These are phyloP conservation scores for Turnix velox DNA, from an alignment of 2,113 vertebrate genomes.

Conservation along the genomic window DNA sequence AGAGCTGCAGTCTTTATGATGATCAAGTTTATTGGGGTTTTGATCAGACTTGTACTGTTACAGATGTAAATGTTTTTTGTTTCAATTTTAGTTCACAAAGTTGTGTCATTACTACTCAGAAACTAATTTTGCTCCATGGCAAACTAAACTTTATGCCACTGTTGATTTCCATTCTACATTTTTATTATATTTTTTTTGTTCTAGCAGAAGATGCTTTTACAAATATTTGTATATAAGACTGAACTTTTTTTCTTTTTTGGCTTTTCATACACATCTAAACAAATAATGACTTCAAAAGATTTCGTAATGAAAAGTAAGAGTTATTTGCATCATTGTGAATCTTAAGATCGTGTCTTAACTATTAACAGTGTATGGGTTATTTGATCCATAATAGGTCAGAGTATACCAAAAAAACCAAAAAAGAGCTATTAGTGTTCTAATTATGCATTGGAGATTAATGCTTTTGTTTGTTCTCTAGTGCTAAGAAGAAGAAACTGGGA, in stretches of 20 bases:
- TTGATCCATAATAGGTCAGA: neutral
- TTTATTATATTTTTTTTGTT: neutral
- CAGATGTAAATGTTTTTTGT: neutral
- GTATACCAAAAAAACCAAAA: neutral
- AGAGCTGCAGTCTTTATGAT: neutral
- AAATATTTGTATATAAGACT: neutral
- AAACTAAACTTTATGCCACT: neutral
- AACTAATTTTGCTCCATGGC: neutral
- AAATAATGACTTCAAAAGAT: neutral
- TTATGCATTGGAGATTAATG: neutral
- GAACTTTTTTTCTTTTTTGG: accelerated
- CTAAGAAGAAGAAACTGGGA: neutral
- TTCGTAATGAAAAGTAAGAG: neutral
- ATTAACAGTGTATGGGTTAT: neutral
- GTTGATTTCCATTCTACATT: neutral
- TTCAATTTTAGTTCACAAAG: neutral
- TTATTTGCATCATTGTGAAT: neutral
- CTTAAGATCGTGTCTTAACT: neutral
- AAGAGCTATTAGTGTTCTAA: neutral
- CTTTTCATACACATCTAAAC: neutral
- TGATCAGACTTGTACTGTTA: neutral
- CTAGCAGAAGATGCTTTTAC: neutral
- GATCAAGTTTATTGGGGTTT: neutral
- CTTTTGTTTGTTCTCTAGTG: neutral
- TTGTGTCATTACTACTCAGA: neutral